These are phyloP conservation scores for Ctena decussata DNA, from an alignment of 2,888 invertebrate genomes.

Conservation along the genomic window DNA sequence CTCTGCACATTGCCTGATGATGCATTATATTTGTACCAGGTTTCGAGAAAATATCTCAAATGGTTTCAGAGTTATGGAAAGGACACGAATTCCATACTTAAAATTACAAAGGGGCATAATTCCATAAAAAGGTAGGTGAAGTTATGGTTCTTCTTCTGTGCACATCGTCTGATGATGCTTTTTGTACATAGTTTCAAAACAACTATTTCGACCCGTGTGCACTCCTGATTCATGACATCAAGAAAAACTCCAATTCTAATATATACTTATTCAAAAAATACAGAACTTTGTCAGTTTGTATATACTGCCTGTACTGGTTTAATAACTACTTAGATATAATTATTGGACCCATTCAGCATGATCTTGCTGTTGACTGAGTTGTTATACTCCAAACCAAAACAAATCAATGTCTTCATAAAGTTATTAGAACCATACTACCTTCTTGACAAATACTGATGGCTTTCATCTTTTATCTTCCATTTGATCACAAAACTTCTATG, in stretches of 20 bases:
- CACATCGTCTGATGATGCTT: too few species aligned
- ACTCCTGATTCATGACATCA: neutral
- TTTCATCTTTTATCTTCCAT: neutral
- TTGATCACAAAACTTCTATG: neutral
- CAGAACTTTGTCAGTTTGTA: neutral
- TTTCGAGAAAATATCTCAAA: too few species aligned
- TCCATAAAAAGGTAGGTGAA: too few species aligned
- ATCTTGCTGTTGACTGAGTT: neutral
- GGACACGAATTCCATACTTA: too few species aligned
- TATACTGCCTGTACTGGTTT: neutral
- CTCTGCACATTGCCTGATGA: too few species aligned
- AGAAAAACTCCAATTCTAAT: neutral
- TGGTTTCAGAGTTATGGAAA: too few species aligned
- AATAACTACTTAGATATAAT: neutral
- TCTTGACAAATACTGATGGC: neutral
- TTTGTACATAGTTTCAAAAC: too few species aligned
- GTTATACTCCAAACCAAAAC: neutral
- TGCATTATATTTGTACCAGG: too few species aligned
- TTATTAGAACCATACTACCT: neutral
- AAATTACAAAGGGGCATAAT: too few species aligned
- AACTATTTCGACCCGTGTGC: too few species aligned
- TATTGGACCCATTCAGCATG: neutral
- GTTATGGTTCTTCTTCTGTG: too few species aligned
- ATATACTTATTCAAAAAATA: neutral
- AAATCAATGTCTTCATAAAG: neutral